Percentiles rank a stretch among this genome's conserved stretches.
These are phyloP conservation scores for Aphis gossypii DNA, from an alignment of 1,140 invertebrate genomes.

Conservation along the genomic window DNA sequence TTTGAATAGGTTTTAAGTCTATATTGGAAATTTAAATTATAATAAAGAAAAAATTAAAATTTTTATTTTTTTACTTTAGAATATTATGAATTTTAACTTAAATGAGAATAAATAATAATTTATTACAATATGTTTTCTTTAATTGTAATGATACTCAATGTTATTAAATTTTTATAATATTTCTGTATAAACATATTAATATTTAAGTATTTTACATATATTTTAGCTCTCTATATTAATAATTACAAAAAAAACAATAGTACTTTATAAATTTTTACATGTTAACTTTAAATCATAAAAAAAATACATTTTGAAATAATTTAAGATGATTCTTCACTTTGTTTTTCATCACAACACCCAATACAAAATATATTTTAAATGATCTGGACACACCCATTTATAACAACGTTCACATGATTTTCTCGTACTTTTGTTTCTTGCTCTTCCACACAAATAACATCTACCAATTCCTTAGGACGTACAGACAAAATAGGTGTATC, in stretches of 20 bases:
- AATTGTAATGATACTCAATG: slow-evolving; percentile 40
- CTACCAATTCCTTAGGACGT: not conserved
- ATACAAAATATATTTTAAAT: slow-evolving; percentile 23
- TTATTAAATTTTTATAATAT: slow-evolving; percentile 47
- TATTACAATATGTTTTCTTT: slow-evolving; percentile 42
- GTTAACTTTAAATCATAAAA: not conserved
- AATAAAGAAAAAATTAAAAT: slow-evolving; percentile 20
- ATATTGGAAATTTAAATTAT: slow-evolving; percentile 27
- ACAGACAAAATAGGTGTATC: no score
- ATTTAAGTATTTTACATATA: slow-evolving; percentile 45
- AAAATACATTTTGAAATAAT: no score
- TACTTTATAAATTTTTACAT: not conserved
- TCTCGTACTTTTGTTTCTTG: slow-evolving; percentile 12
- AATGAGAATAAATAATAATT: slow-evolving; percentile 38
- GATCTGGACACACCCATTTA: slow-evolving; percentile 4
- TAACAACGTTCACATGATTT: slow-evolving; percentile 1
- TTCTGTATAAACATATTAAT: slow-evolving; percentile 37
- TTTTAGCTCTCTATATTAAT: slow-evolving; percentile 29
- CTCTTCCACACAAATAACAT: not conserved
- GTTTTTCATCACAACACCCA: no score
- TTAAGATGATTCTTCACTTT: no score
- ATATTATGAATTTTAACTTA: slow-evolving; percentile 37
- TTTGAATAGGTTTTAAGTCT: slow-evolving; percentile 19
- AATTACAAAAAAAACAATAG: slow-evolving; percentile 22
- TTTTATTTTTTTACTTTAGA: slow-evolving; percentile 23